Evolutionary conservation across 1,140 invertebrate genomes (phyloP), one percentile per base, ranked within the genome.

Genomic region (Nasonia giraulti): DNA sequence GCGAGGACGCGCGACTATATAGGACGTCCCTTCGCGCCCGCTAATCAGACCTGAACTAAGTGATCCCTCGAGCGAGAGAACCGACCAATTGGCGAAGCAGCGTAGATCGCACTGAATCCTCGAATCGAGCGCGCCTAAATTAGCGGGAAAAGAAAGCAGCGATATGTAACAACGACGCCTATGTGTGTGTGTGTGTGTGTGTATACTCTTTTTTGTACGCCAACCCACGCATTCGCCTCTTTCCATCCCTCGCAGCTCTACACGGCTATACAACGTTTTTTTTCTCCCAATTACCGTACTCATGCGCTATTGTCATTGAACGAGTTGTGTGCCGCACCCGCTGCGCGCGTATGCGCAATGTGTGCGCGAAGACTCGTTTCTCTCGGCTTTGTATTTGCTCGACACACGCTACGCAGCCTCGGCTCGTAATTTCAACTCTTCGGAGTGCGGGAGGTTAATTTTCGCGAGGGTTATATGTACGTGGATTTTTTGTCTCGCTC

Each of bases 251-350:
- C 37, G 7, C 10, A 8, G 10, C 10, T 8, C 40, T 10, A 62
- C 27, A 27, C 6, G 14, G 5, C 6, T 6, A n/a, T 27, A 27
- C 27, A 27, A 27, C 17, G 12, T 4, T 55, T n/a, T 62, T n/a
- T 79, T 79, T 79, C 47, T 68, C 62, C 68, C 75, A 79, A 84
- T 84, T 84, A 79, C 66, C 27, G 76, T 84, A 71, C 76, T 79
- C 79, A 17, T 62, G n/a, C 62, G 62, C 75, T 31, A 83, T 83
- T 83, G 82, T 79, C 82, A 79, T 79, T 79, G 76, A 80, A 68
- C 40, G 55, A 76, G 31, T 47, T 44, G 33, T 40, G 33, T 40
- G 33, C 66, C 55, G 82, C 62, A 5, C 14, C 1, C 14, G 14
- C 11, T 17, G 12, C 14, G 14, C 14, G 10, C 14, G 12, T 47